Conservation (phyloP, 2,797 vertebrate genomes). For the Neosilurus mollespiculum region DNA sequence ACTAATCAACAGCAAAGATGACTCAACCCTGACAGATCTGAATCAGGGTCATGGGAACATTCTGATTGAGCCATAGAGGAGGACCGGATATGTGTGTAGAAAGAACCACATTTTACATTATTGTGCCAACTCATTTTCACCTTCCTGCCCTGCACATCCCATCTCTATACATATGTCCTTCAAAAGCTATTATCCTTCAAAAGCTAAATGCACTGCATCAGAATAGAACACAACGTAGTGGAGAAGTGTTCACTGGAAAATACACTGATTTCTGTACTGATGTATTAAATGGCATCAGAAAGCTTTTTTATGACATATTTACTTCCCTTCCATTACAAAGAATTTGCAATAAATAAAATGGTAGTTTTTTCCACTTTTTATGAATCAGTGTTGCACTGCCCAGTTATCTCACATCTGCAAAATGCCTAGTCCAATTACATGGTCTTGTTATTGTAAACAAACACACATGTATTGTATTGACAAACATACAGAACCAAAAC, state of each 20-base stretch:
- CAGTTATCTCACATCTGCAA: too few relatives aligned
- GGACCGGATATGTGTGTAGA: conserved; percentile 9
- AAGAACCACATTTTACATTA: conserved; percentile 22
- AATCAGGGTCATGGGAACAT: conserved; percentile 14
- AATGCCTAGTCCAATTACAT: too few relatives aligned
- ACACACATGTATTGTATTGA: too few relatives aligned
- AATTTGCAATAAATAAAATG: background rate
- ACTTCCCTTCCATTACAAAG: background rate
- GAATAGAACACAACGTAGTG: conserved; percentile 14
- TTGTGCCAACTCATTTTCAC: conserved; percentile 12
- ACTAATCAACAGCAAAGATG: background rate
- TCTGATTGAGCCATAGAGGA: background rate
- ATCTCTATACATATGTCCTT: conserved; percentile 48
- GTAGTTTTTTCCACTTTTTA: too few relatives aligned
- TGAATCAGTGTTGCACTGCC: too few relatives aligned
- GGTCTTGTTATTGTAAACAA: too few relatives aligned
- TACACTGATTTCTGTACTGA: conserved; percentile 16
- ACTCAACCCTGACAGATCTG: background rate
- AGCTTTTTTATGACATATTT: conserved; percentile 11
- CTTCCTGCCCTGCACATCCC: conserved; percentile 35
- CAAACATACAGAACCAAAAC: too few relatives aligned
- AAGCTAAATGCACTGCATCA: conserved; percentile 42
- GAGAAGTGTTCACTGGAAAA: conserved; percentile 24
- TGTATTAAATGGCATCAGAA: conserved; percentile 20
- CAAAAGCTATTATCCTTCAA: conserved; percentile 42